These are phyloP conservation scores for Lonchura striata DNA, from an alignment of 2,113 vertebrate genomes.

Conservation along the genomic window DNA sequence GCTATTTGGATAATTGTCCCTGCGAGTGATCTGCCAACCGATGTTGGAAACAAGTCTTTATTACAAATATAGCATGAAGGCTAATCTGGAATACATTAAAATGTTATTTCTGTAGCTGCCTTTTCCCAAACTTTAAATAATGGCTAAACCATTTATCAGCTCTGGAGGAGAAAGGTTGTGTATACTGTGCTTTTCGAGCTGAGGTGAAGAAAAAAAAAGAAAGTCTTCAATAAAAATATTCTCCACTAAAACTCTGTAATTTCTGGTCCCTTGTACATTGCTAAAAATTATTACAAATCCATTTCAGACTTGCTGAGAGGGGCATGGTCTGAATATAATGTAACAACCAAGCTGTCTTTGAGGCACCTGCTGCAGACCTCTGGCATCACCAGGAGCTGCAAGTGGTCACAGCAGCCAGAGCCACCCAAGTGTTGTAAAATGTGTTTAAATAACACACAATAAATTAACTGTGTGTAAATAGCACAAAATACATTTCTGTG, in stretches of 20 bases:
- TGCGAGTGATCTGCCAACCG: conserved; percentile 74
- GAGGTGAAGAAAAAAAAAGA: background rate
- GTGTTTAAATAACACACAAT: background rate
- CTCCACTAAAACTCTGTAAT: background rate
- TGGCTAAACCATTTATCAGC: conserved; percentile 78
- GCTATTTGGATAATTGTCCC: conserved; percentile 84
- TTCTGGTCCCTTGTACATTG: background rate
- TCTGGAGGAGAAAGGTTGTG: conserved; percentile 65
- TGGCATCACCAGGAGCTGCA: background rate
- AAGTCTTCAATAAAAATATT: conserved; percentile 2
- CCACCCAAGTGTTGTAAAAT: background rate
- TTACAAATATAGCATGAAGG: conserved; percentile 81
- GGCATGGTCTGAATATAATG: background rate
- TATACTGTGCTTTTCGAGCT: background rate
- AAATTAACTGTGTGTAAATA: background rate
- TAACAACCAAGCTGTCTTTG: background rate
- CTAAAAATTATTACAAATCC: background rate
- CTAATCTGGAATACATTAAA: conserved; percentile 86
- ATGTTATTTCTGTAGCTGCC: conserved; percentile 78
- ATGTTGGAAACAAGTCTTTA: conserved; percentile 76
- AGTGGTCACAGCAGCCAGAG: background rate
- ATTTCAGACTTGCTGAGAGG: background rate
- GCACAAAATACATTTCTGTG: background rate
- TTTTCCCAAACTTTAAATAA: conserved; percentile 76
- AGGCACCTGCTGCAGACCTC: conserved; percentile 28